Percentiles rank a stretch among this genome's conserved stretches.
Conservation (phyloP, 1,140 invertebrate species). For the Drosophila obscura region DNA sequence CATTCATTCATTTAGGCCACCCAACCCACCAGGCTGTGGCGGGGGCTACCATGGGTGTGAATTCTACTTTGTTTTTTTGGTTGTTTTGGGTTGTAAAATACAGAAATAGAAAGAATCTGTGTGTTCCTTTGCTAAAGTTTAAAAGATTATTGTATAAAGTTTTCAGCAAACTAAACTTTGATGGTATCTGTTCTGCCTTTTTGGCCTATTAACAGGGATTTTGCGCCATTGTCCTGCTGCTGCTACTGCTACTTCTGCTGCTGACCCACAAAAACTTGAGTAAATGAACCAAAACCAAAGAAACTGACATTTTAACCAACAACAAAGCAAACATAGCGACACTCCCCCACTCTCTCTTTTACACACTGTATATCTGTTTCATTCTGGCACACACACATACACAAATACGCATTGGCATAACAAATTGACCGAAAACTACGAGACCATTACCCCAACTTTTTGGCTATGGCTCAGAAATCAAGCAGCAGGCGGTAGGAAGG, state of each 20-base stretch:
- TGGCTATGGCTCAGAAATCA: constrained; percentile 64
- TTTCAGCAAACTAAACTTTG: constrained; percentile 21
- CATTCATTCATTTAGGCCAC: constrained; percentile 57
- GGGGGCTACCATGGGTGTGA: constrained; percentile 40
- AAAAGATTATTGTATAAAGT: constrained; percentile 40
- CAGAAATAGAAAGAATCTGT: background rate
- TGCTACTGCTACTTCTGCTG: constrained; percentile 10
- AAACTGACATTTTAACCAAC: constrained; percentile 74
- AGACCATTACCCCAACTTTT: constrained; percentile 71
- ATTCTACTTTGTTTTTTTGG: constrained; percentile 14
- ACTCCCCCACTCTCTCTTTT: constrained; percentile 1
- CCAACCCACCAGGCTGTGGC: too few species aligned
- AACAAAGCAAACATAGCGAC: constrained; percentile 58
- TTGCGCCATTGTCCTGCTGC: constrained; percentile 51
- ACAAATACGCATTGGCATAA: constrained; percentile 58
- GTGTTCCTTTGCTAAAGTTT: constrained; percentile 29
- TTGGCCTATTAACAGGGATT: constrained; percentile 12
- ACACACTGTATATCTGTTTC: too few species aligned
- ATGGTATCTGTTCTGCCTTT: constrained; percentile 10
- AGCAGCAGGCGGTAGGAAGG: constrained; percentile 53
- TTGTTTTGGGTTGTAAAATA: constrained; percentile 22
- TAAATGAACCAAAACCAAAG: constrained; percentile 72
- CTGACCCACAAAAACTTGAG: constrained; percentile 58
- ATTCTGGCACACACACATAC: too few species aligned
- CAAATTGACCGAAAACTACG: constrained; percentile 82